Evolutionary conservation across 1,140 invertebrate genomes (phyloP), one percentile per base, ranked within the genome.

Genomic region (Caerostris extrusa): DNA sequence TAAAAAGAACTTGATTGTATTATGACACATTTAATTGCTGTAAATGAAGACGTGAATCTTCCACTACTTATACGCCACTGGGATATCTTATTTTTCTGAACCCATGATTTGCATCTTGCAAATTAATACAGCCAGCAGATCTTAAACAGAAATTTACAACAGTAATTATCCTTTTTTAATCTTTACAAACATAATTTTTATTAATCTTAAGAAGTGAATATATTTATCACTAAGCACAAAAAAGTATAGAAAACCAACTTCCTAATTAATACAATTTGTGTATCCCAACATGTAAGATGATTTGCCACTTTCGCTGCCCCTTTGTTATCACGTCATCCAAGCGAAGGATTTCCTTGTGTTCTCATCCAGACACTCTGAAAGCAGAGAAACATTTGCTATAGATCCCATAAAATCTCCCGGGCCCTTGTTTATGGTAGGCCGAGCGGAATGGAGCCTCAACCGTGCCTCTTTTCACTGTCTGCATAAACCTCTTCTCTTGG

Each of bases 361-460:
- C 71, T 7, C 5, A 50, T 34, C 56, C 55, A 12, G 56, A n/a
- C 14, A 57, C 56, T 57, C 57, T 14, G 53, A n/a, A 56, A 7
- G n/a, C 6, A 12, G 12, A 17, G 14, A 58, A 56, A 83, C 55
- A 83, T 58, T 57, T 17, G 17, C 55, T 17, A 57, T 19, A n/a
- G n/a, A 56, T 83, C 82, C 56, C 82, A 83, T 83, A 83, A 83
- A 83, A 83, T 58, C 82, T 83, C 55, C 82, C 81, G 10, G 57
- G 55, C 82, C 53, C n/a, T 83, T 83, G 82, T 83, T 83, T 83
- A 83, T 83, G 82, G 82, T 57, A 83, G 56, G 82, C 17, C 12
- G 82, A 58, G 82, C 82, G 34, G 82, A 83, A 83, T 83, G 82
- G 82, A 83, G 82, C 34, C 34, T 55, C 19, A 17, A 17, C 6